Evolutionary conservation across 2,797 vertebrate genomes (phyloP).

Genomic region (Anableps anableps): DNA sequence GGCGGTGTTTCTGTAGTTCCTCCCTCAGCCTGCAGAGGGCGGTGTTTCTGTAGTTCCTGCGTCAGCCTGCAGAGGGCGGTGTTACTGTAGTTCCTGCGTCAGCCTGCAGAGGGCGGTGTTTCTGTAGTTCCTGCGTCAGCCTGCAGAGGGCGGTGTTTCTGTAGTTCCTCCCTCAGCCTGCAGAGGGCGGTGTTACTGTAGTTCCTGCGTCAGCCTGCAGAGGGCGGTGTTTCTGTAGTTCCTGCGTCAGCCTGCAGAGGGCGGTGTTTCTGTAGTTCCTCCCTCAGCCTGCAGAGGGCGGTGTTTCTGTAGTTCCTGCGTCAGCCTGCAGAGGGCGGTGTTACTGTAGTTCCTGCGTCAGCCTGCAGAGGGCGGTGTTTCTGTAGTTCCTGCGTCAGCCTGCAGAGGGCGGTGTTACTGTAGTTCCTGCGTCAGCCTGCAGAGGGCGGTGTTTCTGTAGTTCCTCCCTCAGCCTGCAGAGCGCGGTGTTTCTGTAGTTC

Average conservation of each 20-base stretch:
- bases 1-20: neutral
- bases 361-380: neutral
- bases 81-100: too few species aligned
- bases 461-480: neutral
- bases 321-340: neutral
- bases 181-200: too few species aligned
- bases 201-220: too few species aligned
- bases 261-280: neutral
- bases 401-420: too few species aligned
- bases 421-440: too few species aligned
- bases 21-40: neutral
- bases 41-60: neutral
- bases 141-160: neutral
- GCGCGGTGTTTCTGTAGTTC: neutral
- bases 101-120: neutral
- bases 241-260: neutral
- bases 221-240: neutral
- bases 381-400: neutral
- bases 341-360: too few species aligned
- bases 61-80: neutral
- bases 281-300: neutral
- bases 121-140: too few species aligned
- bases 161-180: neutral
- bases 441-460: neutral
- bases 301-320: too few species aligned